A percentile compares a stretch with the other conserved stretches of the same genome.
Conservation (phyloP, 2,888 invertebrate genomes). For the Eretmocerus hayati region DNA sequence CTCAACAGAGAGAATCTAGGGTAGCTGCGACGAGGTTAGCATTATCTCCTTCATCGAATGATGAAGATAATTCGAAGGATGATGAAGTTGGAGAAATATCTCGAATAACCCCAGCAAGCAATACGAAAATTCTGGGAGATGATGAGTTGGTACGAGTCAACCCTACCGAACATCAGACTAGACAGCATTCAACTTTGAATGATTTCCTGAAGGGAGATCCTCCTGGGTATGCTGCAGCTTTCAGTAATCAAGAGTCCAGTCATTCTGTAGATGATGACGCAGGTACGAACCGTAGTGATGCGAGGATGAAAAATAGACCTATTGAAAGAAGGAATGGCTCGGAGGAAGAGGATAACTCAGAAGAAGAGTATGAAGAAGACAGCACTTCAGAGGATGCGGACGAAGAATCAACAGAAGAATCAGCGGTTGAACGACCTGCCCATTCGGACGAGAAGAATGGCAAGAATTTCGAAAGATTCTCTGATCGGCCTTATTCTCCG, state of each 20-base stretch:
- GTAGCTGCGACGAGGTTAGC: too few species aligned
- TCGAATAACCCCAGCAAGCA: background rate
- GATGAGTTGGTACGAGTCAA: background rate
- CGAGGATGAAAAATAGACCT: too few species aligned
- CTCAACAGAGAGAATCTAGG: too few species aligned
- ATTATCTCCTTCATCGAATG: too few species aligned
- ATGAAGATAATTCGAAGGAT: too few species aligned
- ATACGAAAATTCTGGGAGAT: background rate
- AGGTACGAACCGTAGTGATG: background rate
- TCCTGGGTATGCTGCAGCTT: conserved; percentile 26
- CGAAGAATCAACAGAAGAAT: conserved; percentile 14
- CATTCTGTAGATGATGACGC: background rate
- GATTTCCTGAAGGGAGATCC: conserved; percentile 26
- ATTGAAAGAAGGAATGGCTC: too few species aligned
- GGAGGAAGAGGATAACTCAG: conserved; percentile 20
- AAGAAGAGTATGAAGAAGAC: conserved; percentile 16
- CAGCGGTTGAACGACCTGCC: conserved; percentile 15
- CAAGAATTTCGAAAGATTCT: conserved; percentile 31
- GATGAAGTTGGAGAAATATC: conserved; percentile 17
- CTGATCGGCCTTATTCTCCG: conserved; percentile 35
- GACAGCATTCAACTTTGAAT: conserved; percentile 39
- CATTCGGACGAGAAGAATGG: conserved; percentile 22
- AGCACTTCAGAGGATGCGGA: conserved; percentile 12
- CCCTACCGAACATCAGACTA: too few species aligned
- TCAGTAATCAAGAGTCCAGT: conserved; percentile 7